Evolutionary conservation across 1,140 invertebrate species (phyloP).

Genomic region (Drosophila lacteicornis): DNA sequence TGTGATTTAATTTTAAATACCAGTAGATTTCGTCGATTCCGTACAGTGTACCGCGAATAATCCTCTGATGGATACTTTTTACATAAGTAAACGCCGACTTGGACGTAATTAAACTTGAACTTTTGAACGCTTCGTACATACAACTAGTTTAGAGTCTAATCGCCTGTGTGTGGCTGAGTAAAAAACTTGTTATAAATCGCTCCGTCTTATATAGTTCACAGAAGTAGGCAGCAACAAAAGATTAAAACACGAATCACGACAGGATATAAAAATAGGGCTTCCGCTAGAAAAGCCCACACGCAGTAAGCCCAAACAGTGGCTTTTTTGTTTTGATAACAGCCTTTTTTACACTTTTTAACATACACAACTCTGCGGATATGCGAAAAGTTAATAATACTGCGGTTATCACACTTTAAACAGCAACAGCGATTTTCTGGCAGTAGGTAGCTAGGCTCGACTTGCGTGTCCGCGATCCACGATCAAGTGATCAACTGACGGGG

Average conservation of each 20-base stretch:
- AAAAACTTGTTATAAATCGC: slow-evolving; percentile 43
- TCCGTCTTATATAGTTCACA: slow-evolving; percentile 9
- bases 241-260: background rate
- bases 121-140: slow-evolving; percentile 56
- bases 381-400: slow-evolving; percentile 37
- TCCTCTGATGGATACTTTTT: slow-evolving; percentile 25
- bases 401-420: slow-evolving; percentile 17
- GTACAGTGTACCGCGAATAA: slow-evolving; percentile 29
- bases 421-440: slow-evolving; percentile 11
- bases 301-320: too few relatives aligned
- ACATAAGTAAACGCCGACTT: slow-evolving; percentile 39
- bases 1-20: background rate
- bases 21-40: background rate
- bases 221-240: background rate
- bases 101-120: slow-evolving; percentile 64
- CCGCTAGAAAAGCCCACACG: too few relatives aligned
- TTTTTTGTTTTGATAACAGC: too few relatives aligned
- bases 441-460: slow-evolving; percentile 45
- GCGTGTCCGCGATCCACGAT: slow-evolving; percentile 72
- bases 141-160: slow-evolving; percentile 47
- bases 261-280: background rate
- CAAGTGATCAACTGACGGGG: slow-evolving; percentile 72
- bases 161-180: slow-evolving; percentile 13
- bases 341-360: background rate
- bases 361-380: background rate